Evolutionary conservation across 2,888 invertebrate genomes (phyloP).

Genomic region (Microplitis deprimator): DNA sequence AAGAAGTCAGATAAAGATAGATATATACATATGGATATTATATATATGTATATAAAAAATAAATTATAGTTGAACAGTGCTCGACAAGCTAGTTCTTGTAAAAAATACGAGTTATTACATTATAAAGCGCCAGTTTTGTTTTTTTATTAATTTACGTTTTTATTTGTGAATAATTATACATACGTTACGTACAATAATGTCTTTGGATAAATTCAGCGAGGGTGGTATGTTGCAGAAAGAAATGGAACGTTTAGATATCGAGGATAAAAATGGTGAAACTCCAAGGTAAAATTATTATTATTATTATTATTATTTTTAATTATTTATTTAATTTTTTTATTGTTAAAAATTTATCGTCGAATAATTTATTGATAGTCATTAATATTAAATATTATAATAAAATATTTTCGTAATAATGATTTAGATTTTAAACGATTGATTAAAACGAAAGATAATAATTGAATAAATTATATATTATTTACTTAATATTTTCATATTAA

Average conservation of each 20-base stretch:
- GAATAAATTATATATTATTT: neutral
- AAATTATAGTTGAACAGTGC: slow-evolving; percentile 45
- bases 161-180: slow-evolving; percentile 24
- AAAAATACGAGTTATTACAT: slow-evolving; percentile 31
- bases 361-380: neutral
- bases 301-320: slow-evolving; percentile 16
- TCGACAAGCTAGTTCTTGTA: slow-evolving; percentile 29
- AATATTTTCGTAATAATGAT: neutral
- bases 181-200: slow-evolving; percentile 53
- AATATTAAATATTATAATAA: neutral
- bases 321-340: neutral
- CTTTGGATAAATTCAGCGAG: slow-evolving; percentile 68
- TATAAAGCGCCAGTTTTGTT: slow-evolving; percentile 47
- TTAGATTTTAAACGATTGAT: too few species aligned
- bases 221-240: slow-evolving; percentile 65
- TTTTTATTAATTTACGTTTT: slow-evolving; percentile 20
- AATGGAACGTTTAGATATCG: slow-evolving; percentile 68
- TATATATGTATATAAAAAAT: slow-evolving; percentile 49
- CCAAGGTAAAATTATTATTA: slow-evolving; percentile 68
- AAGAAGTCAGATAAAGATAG: slow-evolving; percentile 45
- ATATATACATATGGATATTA: slow-evolving; percentile 44
- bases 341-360: neutral
- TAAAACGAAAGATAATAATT: too few species aligned
- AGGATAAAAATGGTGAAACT: slow-evolving; percentile 68
- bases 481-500: neutral